Evolutionary conservation across 2,797 vertebrate species (phyloP).

Genomic region (Mallotus villosus): DNA sequence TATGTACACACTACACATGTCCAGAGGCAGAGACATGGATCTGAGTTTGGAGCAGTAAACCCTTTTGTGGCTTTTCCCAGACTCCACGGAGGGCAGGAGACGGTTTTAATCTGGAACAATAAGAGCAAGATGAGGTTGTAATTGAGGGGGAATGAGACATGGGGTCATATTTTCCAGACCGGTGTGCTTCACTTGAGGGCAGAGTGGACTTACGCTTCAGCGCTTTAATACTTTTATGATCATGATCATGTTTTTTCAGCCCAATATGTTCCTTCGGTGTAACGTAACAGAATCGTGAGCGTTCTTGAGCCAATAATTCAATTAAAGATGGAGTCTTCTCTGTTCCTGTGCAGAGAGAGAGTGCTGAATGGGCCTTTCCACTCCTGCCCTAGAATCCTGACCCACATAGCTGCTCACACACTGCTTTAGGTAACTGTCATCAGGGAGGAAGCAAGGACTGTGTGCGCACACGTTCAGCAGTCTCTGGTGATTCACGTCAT

Average conservation of each 20-base stretch:
- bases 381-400: slow-evolving; percentile 69
- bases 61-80: neutral
- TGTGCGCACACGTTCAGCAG: slow-evolving; percentile 30
- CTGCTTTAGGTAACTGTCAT: slow-evolving; percentile 62
- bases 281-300: slow-evolving; percentile 12
- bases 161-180: slow-evolving; percentile 65
- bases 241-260: slow-evolving; percentile 26
- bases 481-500: slow-evolving; percentile 48
- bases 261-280: slow-evolving; percentile 12
- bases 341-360: slow-evolving; percentile 47
- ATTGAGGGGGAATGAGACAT: slow-evolving; percentile 68
- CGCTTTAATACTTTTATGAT: slow-evolving; percentile 35
- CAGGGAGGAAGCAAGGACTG: slow-evolving; percentile 30
- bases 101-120: slow-evolving; percentile 51
- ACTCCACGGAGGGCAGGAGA: slow-evolving; percentile 17
- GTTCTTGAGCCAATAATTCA: slow-evolving; percentile 30
- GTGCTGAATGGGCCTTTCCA: slow-evolving; percentile 61
- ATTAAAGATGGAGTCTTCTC: slow-evolving; percentile 33
- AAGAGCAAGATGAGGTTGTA: slow-evolving; percentile 60
- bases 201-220: slow-evolving; percentile 31
- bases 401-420: slow-evolving; percentile 70
- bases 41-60: neutral
- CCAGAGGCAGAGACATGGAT: neutral
- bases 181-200: neutral
- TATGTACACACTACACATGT: slow-evolving; percentile 19